phyloP scores from a whole-genome alignment of 2,888 invertebrate species.

The Platycheirus rosarum region DNA sequence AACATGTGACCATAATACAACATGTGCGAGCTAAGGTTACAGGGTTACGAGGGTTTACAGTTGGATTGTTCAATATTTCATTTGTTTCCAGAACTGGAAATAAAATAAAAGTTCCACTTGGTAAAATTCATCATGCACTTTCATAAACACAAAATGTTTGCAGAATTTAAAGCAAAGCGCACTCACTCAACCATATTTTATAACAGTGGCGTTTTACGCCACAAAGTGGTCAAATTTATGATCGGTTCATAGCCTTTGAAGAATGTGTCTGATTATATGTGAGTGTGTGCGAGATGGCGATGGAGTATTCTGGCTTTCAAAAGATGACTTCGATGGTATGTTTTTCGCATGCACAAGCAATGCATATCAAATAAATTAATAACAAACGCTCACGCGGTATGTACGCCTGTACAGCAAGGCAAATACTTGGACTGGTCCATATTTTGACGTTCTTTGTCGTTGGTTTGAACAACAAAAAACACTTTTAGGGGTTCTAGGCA shows the following conservation, averaged over 20 bases:
- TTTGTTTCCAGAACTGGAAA: constrained; percentile 73
- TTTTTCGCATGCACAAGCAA: no score
- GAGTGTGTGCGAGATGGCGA: no score
- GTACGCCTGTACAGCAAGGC: no score
- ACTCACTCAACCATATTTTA: constrained; percentile 73
- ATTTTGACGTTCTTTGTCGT: no score
- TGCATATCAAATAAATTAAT: no score
- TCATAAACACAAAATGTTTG: constrained; percentile 68
- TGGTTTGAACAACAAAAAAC: no score
- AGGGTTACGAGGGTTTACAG: constrained; percentile 72
- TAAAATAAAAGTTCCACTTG: constrained; percentile 74
- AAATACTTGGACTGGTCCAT: no score
- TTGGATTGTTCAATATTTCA: constrained; percentile 74
- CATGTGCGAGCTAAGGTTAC: constrained; percentile 70
- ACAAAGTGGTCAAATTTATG: constrained; percentile 73
- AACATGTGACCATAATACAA: constrained; percentile 67
- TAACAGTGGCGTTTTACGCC: constrained; percentile 71
- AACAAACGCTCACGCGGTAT: no score
- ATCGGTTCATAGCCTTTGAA: constrained; percentile 72
- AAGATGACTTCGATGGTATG: no score
- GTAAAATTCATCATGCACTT: constrained; percentile 71
- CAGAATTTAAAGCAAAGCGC: constrained; percentile 71
- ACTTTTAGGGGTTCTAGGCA: no score
- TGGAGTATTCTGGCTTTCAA: no score
- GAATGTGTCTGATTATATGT: no score